Base-by-base conservation (phyloP, 2,113 vertebrate species). In the Thunnus maccoyii region DNA sequence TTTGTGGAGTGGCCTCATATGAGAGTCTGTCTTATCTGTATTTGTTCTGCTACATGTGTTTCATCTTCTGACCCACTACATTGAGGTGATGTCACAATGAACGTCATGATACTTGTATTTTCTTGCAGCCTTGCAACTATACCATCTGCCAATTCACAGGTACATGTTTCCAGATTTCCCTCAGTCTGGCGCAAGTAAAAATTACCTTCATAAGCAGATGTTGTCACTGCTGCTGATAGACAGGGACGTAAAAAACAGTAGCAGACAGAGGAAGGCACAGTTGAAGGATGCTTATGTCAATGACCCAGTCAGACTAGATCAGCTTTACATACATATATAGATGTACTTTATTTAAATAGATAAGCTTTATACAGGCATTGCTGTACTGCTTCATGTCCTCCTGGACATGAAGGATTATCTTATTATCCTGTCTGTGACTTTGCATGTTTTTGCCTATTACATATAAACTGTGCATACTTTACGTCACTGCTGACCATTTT, bases 221-320 rank as follows among this genome's bases (percentile, higher is more conserved):
- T 47, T 52, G 36, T 76, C 52, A 47, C 17, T 27, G 51, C 54
- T 54, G 54, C 51, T 44, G 55, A 52, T 44, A 18, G 72, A 82
- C 44, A 13, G 72, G 57, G 73, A 71, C 47, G 68, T 72, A 50
- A 76, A 71, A 76, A 2, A 61, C 46, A 52, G 76, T 63, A 76
- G 44, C 68, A 78, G 64, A 66, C 64, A 36, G 65, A 79, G 79
- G 82, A 85, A 72, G 61, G 46, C 32, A 63, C 51, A 36, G 55
- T 44, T 47, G 60, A 79, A 76, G 71, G 58, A 83, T n/a, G 44
- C 62, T 44, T 15, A 62, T 82, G 74, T 65, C 78, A 68, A 30
- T 30, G 70, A 65, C 55, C 63, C 18, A 55, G 36, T 76, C 66
- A 61, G 27, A 52, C 71, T 50, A 71, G 61, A 55, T 74, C 55